Conservation (phyloP, 2,113 vertebrate species). For the Scatophagus argus region DNA sequence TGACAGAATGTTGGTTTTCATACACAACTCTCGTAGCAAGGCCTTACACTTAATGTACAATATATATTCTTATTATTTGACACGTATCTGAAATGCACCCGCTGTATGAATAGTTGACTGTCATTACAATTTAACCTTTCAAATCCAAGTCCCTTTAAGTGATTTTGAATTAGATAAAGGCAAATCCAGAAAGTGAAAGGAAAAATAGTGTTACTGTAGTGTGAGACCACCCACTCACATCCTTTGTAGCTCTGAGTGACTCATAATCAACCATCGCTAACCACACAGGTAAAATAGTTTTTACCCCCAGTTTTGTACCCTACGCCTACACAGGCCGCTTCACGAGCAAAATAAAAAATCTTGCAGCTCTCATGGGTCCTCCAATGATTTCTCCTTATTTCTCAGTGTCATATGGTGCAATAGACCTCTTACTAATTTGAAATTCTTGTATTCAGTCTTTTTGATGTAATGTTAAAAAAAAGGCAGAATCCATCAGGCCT, state of each 20-base stretch:
- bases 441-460: background rate
- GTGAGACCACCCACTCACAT: conserved; percentile 63
- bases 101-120: background rate
- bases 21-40: background rate
- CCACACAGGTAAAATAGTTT: conserved; percentile 63
- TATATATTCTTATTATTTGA: background rate
- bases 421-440: background rate
- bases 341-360: conserved; percentile 5
- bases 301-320: background rate
- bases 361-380: background rate
- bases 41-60: background rate
- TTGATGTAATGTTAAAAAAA: background rate
- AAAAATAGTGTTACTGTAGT: conserved; percentile 52
- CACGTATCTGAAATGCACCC: background rate
- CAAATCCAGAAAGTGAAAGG: conserved; percentile 67
- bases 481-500: background rate
- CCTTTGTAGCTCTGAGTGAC: conserved; percentile 60
- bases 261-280: conserved; percentile 43
- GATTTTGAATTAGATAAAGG: conserved; percentile 15
- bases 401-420: background rate
- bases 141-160: background rate
- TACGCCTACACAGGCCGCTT: background rate
- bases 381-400: conserved; percentile 3
- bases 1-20: too few relatives aligned
- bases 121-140: background rate